Evolutionary conservation across 2,888 invertebrate genomes (phyloP).

Genomic region (Drosophila affinis): DNA sequence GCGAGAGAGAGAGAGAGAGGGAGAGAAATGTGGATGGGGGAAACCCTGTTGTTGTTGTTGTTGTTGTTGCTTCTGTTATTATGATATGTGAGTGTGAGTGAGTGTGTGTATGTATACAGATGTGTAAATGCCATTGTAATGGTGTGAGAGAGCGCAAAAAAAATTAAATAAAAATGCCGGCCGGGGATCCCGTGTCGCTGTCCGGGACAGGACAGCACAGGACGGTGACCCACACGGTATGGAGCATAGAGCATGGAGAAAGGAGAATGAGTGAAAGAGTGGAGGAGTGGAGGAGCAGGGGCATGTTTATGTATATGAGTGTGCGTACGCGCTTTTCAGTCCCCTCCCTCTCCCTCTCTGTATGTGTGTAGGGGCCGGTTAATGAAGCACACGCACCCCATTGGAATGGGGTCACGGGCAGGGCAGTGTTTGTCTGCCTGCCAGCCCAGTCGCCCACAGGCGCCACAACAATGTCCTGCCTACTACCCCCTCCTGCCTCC

Average conservation of each 20-base stretch:
- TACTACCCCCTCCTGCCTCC: neutral
- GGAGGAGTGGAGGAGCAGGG: slow-evolving; percentile 22
- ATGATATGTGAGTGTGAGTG: slow-evolving; percentile 48
- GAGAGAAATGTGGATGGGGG: slow-evolving; percentile 9
- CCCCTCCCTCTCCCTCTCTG: neutral
- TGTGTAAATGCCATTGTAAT: slow-evolving; percentile 55
- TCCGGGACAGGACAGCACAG: slow-evolving; percentile 7
- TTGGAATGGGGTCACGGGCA: slow-evolving; percentile 72
- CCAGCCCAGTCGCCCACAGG: slow-evolving; percentile 10
- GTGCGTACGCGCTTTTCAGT: slow-evolving; percentile 9
- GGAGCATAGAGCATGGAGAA: neutral
- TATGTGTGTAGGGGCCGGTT: slow-evolving; percentile 49
- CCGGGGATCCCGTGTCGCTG: slow-evolving; percentile 48
- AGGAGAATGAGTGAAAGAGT: slow-evolving; percentile 11
- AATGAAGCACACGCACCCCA: slow-evolving; percentile 76
- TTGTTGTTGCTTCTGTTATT: slow-evolving; percentile 45
- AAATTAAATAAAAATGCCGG: slow-evolving; percentile 53
- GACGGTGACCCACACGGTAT: slow-evolving; percentile 31
- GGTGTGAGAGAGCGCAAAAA: slow-evolving; percentile 67
- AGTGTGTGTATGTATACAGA: neutral
- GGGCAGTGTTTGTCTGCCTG: slow-evolving; percentile 45
- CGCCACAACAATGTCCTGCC: slow-evolving; percentile 46
- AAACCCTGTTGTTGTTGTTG: slow-evolving; percentile 16
- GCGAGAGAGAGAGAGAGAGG: neutral
- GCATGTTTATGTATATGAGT: slow-evolving; percentile 44